Evolutionary conservation across 2,797 vertebrate species (phyloP), one percentile per base, ranked within the genome.

Genomic region (Paedocypris micromegethes): DNA sequence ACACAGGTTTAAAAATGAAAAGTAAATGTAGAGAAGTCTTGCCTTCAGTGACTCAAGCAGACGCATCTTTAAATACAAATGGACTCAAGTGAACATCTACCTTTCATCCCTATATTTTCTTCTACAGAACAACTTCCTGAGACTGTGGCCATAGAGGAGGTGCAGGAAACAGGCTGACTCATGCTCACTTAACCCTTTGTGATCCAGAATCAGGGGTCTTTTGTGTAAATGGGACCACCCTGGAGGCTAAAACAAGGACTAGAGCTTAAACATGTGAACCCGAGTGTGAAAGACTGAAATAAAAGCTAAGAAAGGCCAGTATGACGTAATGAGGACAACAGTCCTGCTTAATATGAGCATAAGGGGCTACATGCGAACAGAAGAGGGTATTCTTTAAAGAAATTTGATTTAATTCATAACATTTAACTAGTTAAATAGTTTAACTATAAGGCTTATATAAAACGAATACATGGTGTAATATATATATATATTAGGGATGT

Each of bases 121-220:
- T 40, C 3, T 6, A 38, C 52, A 46, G 37, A 39, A 48, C 39
- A 51, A 3, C 5, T 6, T 39, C 4, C 5, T 83, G 78, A 66
- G 48, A 47, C 46, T 37, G 71, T 37, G 23, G 23, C 23, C 6
- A 23, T 39, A 8, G 2, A 47, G n/a, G 43, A 23, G n/a, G 5
- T 66, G 58, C 63, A 9, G 9, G 40, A 38, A 43, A 51, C 58
- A 63, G 57, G 55, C 67, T 58, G 55, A 74, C 66, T 76, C 74
- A 66, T 7, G 61, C 62, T 42, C n/a, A 53, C 56, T 81, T 83
- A 80, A 86, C 78, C 74, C 80, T 82, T 85, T 86, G 70, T 76
- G 75, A 76, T 5, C 75, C 75, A 76, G 8, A 54, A 61, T 69
- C 2, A 61, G 68, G 69, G 68, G 61, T 43, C 68, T 77, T 83